phyloP scores from a whole-genome alignment of 2,113 vertebrate genomes.

The Oceanites oceanicus region DNA sequence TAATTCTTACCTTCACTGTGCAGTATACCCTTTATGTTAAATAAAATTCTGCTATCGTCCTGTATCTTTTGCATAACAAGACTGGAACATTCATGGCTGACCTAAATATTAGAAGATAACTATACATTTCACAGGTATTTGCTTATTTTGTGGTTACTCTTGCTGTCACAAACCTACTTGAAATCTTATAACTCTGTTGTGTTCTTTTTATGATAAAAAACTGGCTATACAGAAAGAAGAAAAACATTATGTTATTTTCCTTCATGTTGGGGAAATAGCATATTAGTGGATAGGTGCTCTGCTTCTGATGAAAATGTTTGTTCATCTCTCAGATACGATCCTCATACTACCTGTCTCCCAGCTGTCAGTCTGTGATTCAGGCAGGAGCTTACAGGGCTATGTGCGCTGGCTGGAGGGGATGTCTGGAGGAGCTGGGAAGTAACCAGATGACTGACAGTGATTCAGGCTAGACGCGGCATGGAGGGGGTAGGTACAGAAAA shows the following conservation, averaged over 20 bases:
- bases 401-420: background rate
- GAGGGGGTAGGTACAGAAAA: background rate
- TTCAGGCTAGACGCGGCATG: background rate
- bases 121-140: background rate
- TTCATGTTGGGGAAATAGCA: background rate
- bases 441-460: conserved; percentile 16
- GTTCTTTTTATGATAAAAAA: background rate
- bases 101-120: background rate
- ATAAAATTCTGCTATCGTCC: background rate
- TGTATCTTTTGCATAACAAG: background rate
- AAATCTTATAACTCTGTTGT: background rate
- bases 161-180: background rate
- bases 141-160: background rate
- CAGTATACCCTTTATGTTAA: background rate
- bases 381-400: background rate
- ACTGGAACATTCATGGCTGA: background rate
- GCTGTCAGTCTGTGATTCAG: background rate
- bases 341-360: background rate
- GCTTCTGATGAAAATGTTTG: background rate
- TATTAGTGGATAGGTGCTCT: background rate
- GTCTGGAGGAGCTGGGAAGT: conserved; percentile 27
- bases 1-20: background rate
- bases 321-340: background rate
- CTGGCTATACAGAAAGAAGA: background rate
- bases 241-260: background rate